Base-by-base conservation (phyloP, 1,140 invertebrate species). In the Caenorhabditis latens region DNA sequence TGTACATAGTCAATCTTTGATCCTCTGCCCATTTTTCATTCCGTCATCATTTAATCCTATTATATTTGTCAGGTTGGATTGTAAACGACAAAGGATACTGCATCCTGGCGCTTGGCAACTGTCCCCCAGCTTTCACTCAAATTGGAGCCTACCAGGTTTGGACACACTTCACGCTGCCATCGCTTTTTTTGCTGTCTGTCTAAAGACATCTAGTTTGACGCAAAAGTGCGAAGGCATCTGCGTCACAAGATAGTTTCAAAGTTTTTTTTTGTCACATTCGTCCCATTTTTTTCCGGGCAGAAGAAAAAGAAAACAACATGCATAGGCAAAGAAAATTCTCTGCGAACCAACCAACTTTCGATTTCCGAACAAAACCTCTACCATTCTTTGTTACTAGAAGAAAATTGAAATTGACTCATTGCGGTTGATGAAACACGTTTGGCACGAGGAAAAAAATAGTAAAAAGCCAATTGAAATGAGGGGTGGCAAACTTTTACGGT, bases 71-170 rank as follows among this genome's bases (percentile, higher is more conserved):
- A 85, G 87, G 89, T 32, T 89, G 89, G 89, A 79, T 89, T 9
- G 89, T 89, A 21, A 89, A 89, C 75, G 89, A 89, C 83, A 88
- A 89, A 79, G 89, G 89, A 46, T 89, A 89, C 57, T 89, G 89
- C 75, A 89, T 89, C 63, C 71, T 89, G 75, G 85, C 89, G 40
- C 88, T 89, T 32, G 89, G 89, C 55, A 89, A 89, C 75, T 89
- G 89, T 55, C 89, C 89, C 42, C 89, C 89, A 9, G 85, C 89
- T 50, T 89, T 89, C 85, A 89, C 89, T 83, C 89, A 89, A 71
- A 89, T 89, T 55, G 88, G 84, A 61, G 89, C 89, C 32, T 89
- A 89, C 83, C 89, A 89, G 79, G 89, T 87, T 32, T 32, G 19
- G 16, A 43, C 42, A 13, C 63, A 40, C 13, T 63, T 32, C 11